Conservation (phyloP, 2,113 vertebrate species). For the Macrotis lagotis region DNA sequence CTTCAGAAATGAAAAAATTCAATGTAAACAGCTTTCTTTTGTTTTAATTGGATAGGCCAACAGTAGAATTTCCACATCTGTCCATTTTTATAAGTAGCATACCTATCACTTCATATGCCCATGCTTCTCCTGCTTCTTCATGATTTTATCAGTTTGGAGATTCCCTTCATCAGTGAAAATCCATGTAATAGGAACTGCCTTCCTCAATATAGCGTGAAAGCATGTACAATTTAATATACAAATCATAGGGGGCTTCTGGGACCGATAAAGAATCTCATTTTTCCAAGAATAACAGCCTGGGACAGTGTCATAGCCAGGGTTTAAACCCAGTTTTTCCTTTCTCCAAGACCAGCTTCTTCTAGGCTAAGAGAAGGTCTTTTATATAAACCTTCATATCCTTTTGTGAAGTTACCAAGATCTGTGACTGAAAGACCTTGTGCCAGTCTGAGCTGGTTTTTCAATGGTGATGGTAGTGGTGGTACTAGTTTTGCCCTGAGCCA, state of each 20-base stretch:
- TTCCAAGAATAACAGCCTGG: neutral
- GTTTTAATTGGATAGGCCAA: neutral
- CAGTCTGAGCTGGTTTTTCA: neutral
- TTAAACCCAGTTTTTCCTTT: neutral
- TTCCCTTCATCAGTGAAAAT: neutral
- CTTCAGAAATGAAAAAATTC: neutral
- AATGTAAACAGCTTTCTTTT: neutral
- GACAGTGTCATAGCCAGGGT: neutral
- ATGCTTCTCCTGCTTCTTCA: neutral
- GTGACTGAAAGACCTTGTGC: neutral
- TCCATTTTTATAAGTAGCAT: neutral
- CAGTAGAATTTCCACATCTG: neutral
- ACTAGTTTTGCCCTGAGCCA: neutral
- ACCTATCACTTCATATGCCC: neutral
- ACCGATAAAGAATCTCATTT: neutral
- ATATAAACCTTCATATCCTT: neutral
- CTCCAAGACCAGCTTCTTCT: neutral
- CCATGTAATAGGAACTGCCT: neutral
- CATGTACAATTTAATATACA: neutral
- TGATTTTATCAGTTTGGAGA: neutral
- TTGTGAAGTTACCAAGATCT: neutral
- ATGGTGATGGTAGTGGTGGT: neutral
- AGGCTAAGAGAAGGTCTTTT: neutral
- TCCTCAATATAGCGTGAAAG: neutral
- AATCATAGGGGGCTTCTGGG: neutral